Evolutionary conservation across 2,888 invertebrate genomes (phyloP), one percentile per base, ranked within the genome.

Genomic region (Nemurella pictetii): DNA sequence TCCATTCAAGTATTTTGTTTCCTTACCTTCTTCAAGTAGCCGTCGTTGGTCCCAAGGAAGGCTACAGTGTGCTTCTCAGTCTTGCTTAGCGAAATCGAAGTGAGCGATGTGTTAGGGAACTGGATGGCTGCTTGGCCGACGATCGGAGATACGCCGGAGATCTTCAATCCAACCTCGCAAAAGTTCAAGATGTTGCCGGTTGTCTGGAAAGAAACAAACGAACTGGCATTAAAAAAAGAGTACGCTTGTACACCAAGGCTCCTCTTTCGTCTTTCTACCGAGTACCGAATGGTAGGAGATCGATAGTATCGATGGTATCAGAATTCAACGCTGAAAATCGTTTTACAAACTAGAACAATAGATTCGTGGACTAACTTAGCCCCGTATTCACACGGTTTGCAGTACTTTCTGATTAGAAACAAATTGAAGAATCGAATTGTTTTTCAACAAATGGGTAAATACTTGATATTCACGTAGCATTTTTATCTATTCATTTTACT

Each of bases 41-140:
- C 99, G 87, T 94, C 93, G 87, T 93, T 94, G 0, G 98, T 98
- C 35, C 99, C 99, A 82, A 98, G 92, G 91, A 99, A 98, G 29
- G 97, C 97, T 86, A 99, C 95, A 15, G 98, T 98, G 90, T 98
- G 98, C 85, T 95, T 94, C 86, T 98, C 96, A 5, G 97, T 97
- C 26, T 95, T 95, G 85, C 97, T 95, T 88, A 97, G 94, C 0
- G 97, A 95, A 27, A 99, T 93, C 25, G 97, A 96, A 32, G 96
- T 96, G 85, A 97, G 91, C 72, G 96, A 95, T 75, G 95, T 94
- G 89, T 96, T 94, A 87, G 95, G 95, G 92, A 94, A 98, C 90
- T 94, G 93, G 87, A 95, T 93, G 84, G 95, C 92, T 2, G 97
- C 95, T 88, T 93, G 93, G n/a, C 94, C 93, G 87, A 94, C 93